phyloP scores from a whole-genome alignment of 2,113 vertebrate genomes.

The Ctenomys sociabilis region DNA sequence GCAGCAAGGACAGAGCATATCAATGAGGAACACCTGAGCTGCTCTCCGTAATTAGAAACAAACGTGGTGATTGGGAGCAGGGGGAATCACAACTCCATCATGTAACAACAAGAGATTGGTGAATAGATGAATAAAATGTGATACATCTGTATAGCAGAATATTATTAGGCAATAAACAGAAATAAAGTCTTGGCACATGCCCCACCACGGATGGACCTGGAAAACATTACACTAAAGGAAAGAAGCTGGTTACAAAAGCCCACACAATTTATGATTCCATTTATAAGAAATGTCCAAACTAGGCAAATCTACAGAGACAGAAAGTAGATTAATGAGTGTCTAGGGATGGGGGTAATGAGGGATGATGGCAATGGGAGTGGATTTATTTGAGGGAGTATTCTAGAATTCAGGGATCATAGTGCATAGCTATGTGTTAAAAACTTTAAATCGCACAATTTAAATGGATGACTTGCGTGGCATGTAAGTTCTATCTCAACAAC shows the following conservation, averaged over 20 bases:
- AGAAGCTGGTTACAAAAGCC: not conserved
- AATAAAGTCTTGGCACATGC: not conserved
- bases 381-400: not conserved
- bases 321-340: not conserved
- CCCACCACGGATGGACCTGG: not conserved
- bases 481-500: conserved; percentile 45
- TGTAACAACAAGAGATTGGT: not conserved
- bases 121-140: not conserved
- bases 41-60: not conserved
- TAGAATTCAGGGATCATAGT: not conserved
- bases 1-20: not conserved
- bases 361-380: not conserved
- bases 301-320: not conserved
- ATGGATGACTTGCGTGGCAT: not conserved
- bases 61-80: not conserved
- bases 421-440: not conserved
- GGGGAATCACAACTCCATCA: not conserved
- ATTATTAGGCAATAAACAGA: not conserved
- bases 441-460: not conserved
- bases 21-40: not conserved
- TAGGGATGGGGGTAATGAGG: not conserved
- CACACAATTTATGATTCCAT: not conserved
- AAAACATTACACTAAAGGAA: not conserved
- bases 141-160: not conserved
- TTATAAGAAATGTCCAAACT: not conserved